phyloP scores from a whole-genome alignment of 2,888 invertebrate genomes.

The Lumbricus terrestris region DNA sequence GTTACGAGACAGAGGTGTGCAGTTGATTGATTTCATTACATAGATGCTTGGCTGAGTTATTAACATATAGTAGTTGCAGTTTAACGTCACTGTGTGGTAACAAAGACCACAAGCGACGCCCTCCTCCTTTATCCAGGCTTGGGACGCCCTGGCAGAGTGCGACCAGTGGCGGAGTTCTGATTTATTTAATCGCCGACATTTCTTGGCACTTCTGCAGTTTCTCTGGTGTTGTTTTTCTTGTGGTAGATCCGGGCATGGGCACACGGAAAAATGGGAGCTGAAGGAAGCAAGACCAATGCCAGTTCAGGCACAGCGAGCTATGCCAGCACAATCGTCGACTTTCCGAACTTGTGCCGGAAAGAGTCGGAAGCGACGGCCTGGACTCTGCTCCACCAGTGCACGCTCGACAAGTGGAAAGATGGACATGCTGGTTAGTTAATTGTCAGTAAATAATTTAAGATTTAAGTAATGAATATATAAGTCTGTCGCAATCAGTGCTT shows the following conservation, averaged over 20 bases:
- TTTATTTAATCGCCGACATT: too few species aligned
- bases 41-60: too few species aligned
- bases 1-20: not conserved
- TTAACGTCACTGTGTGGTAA: too few species aligned
- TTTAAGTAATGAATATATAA: too few species aligned
- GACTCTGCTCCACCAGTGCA: conserved; percentile 56
- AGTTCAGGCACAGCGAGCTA: conserved; percentile 33
- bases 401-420: conserved; percentile 55
- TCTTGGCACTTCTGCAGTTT: not conserved
- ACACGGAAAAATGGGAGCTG: conserved; percentile 49
- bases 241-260: not conserved
- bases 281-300: conserved; percentile 49
- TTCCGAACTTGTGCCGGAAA: conserved; percentile 51
- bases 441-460: too few species aligned
- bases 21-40: not conserved
- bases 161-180: too few species aligned
- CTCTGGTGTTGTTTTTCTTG: not conserved
- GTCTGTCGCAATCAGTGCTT: too few species aligned
- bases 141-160: too few species aligned
- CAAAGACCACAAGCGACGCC: too few species aligned
- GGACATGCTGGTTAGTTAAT: conserved; percentile 55
- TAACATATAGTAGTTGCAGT: too few species aligned
- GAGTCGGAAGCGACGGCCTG: conserved; percentile 51
- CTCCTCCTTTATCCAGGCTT: too few species aligned
- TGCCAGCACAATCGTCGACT: conserved; percentile 33